Evolutionary conservation across 37 sponge, comb jelly and placozoan species (phyloP), one percentile per base, ranked within the genome.

Genomic region (Oopsacas minuta): DNA sequence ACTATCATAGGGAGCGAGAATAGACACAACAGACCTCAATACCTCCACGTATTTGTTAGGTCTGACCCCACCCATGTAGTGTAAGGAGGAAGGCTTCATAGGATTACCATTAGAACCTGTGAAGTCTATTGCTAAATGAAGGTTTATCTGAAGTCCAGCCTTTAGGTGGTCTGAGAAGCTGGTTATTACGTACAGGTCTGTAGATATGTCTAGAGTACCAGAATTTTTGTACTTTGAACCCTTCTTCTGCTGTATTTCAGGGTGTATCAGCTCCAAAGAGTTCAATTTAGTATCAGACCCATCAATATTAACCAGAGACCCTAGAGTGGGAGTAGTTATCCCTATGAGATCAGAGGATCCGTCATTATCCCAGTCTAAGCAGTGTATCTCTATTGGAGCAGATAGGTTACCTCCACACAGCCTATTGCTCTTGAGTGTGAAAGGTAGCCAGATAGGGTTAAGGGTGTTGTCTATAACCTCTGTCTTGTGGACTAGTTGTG

Each of bases 81-180:
- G 75, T 10, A 61, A 34, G 28, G 75, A 61, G 75, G 28, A 32
- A 34, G 75, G 30, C 75, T 61, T 61, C 28, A 61, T 10, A n/a
- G 75, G 75, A n/a, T 61, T 61, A 10, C 75, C 75, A 34, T 61
- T 61, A n/a, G 75, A 61, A 3, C 75, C 86, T 23, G 86, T 85
- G 37, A 85, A 85, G 86, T 85, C 86, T 1, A 85, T 34, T 37
- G 75, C 86, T 34, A 85, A 37, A 25, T 36, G 20, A 75, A 85
- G 75, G 86, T 85, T 85, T 35, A 85, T 23, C 61, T 85, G 75
- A 22, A 35, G 1, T 0, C 88, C 88, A 20, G 85, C 88, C 53
- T 35, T 39, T 36, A 87, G 39, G 38, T 84, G 85, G 83, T 85
- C 84, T 37, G 85, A 38, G 53, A 87, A 87, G 42, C 53, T 84